Conservation (phyloP, 2,797 vertebrate genomes). For the Nasua narica region DNA sequence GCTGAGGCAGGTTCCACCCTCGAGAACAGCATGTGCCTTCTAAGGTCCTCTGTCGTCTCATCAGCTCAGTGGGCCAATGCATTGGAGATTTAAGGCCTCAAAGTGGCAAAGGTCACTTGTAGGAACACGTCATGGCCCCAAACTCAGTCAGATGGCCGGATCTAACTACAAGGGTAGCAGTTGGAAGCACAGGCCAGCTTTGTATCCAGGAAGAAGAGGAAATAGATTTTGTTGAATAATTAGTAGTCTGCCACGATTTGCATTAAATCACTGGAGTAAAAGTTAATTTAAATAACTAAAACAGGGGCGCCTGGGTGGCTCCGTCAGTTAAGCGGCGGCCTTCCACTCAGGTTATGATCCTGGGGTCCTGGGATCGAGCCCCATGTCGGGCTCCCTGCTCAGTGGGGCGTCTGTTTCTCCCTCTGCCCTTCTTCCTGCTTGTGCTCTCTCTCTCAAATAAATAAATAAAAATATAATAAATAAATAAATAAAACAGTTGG, state of each 20-base stretch:
- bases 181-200: neutral
- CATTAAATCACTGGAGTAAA: neutral
- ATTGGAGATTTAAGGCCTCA: neutral
- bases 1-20: neutral
- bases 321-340: neutral
- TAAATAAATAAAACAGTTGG: neutral
- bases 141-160: neutral
- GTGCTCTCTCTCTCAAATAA: neutral
- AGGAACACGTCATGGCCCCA: neutral
- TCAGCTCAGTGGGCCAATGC: neutral
- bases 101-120: neutral
- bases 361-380: neutral
- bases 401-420: too few species aligned
- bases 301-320: neutral
- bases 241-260: neutral
- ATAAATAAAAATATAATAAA: neutral
- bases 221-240: neutral
- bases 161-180: neutral
- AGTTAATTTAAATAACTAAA: neutral
- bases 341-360: neutral
- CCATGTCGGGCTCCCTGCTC: neutral
- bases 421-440: neutral
- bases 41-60: neutral
- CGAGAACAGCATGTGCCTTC: neutral
- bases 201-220: constrained; percentile 27